Conservation (phyloP, 2,888 invertebrate species). For the Girardia tigrina region DNA sequence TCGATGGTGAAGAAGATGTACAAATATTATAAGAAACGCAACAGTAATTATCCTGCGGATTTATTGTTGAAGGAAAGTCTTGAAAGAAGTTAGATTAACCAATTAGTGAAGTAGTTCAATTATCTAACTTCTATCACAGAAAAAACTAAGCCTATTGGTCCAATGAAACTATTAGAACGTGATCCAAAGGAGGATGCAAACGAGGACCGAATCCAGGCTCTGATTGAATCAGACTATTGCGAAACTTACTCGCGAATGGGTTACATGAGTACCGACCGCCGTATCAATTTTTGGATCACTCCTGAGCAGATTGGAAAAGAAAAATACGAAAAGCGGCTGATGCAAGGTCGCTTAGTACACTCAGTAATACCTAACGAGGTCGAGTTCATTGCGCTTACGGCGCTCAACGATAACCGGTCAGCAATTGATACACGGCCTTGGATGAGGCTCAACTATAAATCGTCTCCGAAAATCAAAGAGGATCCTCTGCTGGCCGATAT, state of each 20-base stretch:
- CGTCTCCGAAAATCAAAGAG: neutral
- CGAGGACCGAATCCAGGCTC: neutral
- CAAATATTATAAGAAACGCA: conserved; percentile 11
- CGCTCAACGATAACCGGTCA: neutral
- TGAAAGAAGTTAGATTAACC: neutral
- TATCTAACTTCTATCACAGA: neutral
- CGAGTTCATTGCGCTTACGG: neutral
- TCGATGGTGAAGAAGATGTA: neutral
- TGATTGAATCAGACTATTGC: neutral
- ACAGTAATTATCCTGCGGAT: conserved; percentile 8
- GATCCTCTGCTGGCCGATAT: neutral
- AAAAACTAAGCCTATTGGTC: neutral
- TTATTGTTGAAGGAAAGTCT: conserved; percentile 14
- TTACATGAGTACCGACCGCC: neutral
- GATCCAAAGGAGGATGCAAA: neutral
- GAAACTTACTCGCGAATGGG: conserved; percentile 3
- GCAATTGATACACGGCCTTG: neutral
- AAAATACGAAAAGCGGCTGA: neutral
- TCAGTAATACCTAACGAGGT: neutral
- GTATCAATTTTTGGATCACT: conserved; percentile 5
- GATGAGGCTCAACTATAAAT: neutral
- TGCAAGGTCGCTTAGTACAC: conserved; percentile 1
- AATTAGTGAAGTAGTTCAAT: neutral
- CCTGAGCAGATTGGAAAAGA: neutral
- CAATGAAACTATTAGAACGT: neutral